phyloP scores from a whole-genome alignment of 2,113 vertebrate species.

The Pseudonaja textilis region DNA sequence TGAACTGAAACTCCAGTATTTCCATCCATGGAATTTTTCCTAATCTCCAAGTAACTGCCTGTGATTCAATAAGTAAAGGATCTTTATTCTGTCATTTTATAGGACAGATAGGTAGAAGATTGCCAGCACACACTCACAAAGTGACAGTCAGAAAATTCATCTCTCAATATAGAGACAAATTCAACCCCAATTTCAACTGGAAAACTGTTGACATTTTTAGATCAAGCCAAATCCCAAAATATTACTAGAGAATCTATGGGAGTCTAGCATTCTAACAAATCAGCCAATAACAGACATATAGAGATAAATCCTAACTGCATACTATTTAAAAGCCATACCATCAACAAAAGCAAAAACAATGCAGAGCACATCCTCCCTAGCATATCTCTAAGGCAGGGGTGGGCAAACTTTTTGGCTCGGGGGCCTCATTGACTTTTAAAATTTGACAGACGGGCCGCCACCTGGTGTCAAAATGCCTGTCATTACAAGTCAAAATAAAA shows the following conservation, averaged over 20 bases:
- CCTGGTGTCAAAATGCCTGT: no score
- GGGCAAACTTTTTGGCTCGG: no score
- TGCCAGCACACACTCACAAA: not conserved
- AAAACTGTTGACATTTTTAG: not conserved
- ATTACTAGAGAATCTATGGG: not conserved
- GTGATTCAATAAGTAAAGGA: slow-evolving; percentile 45
- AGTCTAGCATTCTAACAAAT: not conserved
- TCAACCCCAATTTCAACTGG: not conserved
- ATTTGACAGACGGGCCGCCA: no score
- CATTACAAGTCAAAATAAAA: no score
- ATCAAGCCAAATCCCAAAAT: not conserved
- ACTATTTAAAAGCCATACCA: not conserved
- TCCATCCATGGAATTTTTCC: no score
- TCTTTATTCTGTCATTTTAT: not conserved
- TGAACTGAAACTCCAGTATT: not conserved
- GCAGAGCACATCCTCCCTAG: not conserved
- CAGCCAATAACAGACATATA: not conserved
- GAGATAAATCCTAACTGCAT: not conserved
- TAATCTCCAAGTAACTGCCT: not conserved
- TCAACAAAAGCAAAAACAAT: not conserved
- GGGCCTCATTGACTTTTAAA: no score
- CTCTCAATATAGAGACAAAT: not conserved
- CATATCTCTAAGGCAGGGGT: not conserved
- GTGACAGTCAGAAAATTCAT: not conserved
- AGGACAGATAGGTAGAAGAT: not conserved